Percentiles rank a stretch among this genome's conserved stretches.
Conservation (phyloP, 2,113 vertebrate genomes). For the Labeo rohita region DNA sequence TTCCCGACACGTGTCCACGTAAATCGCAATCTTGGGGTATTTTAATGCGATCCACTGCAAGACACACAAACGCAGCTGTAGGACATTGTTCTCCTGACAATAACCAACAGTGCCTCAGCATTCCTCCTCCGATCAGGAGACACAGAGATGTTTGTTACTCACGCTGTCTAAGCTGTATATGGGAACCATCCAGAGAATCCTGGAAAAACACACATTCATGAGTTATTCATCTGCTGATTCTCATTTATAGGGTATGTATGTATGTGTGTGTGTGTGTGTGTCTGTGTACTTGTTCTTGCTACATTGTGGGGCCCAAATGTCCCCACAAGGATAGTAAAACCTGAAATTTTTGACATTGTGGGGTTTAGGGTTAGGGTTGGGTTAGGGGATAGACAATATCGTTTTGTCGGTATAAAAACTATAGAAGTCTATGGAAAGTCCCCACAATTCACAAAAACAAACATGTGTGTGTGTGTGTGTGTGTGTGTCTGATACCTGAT, state of each 20-base stretch:
- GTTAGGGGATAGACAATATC: too few relatives aligned
- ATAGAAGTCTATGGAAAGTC: too few relatives aligned
- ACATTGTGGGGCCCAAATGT: too few relatives aligned
- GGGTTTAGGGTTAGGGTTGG: too few relatives aligned
- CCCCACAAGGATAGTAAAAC: too few relatives aligned
- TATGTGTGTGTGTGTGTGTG: background rate
- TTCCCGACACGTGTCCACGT: slow-evolving; percentile 97
- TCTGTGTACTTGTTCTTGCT: too few relatives aligned
- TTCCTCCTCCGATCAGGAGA: background rate
- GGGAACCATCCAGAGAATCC: slow-evolving; percentile 99
- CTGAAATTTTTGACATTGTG: too few relatives aligned
- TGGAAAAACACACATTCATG: slow-evolving; percentile 57
- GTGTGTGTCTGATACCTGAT: slow-evolving; percentile 81
- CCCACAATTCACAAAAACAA: too few relatives aligned
- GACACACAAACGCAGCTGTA: background rate
- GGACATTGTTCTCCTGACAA: background rate
- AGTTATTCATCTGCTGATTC: background rate
- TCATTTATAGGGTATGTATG: background rate
- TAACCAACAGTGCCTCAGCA: background rate
- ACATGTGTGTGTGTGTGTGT: background rate
- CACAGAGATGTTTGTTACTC: slow-evolving; percentile 70
- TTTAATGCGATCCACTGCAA: slow-evolving; percentile 94
- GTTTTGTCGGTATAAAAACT: too few relatives aligned
- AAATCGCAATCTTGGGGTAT: slow-evolving; percentile 93
- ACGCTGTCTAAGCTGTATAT: slow-evolving; percentile 99